Evolutionary conservation across 2,797 vertebrate species (phyloP), one percentile per base, ranked within the genome.

Genomic region (Tapera naevia): DNA sequence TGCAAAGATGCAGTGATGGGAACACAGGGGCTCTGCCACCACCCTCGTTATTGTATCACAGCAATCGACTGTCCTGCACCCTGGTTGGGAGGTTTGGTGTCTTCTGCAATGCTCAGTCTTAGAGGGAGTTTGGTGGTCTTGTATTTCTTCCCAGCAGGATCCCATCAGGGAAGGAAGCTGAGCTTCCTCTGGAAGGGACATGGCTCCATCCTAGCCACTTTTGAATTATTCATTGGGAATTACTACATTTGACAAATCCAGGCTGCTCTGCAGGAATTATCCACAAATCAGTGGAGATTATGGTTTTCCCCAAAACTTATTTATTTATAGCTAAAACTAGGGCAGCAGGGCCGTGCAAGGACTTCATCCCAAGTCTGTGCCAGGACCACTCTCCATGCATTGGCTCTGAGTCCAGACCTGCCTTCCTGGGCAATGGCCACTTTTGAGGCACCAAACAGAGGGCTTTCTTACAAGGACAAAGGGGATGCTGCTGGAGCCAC

Each of bases 141-240:
- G 56, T 30, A 21, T 58, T 27, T 73, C 71, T 56, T 73, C 50
- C 56, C n/a, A 45, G 19, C 22, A 19, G 25, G 4, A 22, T n/a
- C n/a, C 8, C 71, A 61, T 11, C 35, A 58, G 76, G 33, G 65
- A 33, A 57, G 33, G 73, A 53, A 72, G 51, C 30, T 56, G 39
- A 72, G 33, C 18, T 86, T n/a, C 61, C 61, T 60, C 39, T 39
- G 19, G 35, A 73, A 73, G 53, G 51, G 32, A 13, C 13, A 6
- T 5, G 37, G 30, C 14, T 74, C 61, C 60, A 83, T 30, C 67
- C 22, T 27, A 60, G 30, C 18, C 35, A 8, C 57, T 56, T 41
- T 21, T 74, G 67, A 73, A 80, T 92, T 75, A 75, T 80, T 56
- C 64, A 67, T 28, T 53, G 37, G 35, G 65, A 86, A 74, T 61